phyloP scores from a whole-genome alignment of 2,113 vertebrate species.

The Ailurus styani region DNA sequence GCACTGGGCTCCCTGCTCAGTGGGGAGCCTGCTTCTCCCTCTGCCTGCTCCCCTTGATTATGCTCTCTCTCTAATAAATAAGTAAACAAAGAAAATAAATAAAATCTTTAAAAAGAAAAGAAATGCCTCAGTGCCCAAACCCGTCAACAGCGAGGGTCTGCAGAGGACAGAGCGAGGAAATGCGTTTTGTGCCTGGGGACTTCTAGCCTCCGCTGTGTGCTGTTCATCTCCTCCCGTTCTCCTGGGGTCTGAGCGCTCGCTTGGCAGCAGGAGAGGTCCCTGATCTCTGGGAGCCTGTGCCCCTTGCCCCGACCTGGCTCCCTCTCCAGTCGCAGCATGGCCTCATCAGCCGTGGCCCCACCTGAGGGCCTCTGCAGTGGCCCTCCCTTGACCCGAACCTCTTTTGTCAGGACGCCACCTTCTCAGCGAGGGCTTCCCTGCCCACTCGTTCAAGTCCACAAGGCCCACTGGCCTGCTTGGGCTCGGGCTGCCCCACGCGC shows the following conservation, averaged over 20 bases:
- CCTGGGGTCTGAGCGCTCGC: not conserved
- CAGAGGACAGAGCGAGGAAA: not conserved
- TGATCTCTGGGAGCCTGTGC: not conserved
- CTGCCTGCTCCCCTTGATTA: too few species aligned
- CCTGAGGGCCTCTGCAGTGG: not conserved
- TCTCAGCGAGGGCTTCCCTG: not conserved
- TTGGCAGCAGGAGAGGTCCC: not conserved
- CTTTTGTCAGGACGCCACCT: not conserved
- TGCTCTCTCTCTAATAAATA: too few species aligned
- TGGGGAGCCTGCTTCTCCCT: too few species aligned
- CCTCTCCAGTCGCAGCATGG: not conserved
- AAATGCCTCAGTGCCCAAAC: not conserved
- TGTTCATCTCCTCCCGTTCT: not conserved
- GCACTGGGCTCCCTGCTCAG: too few species aligned
- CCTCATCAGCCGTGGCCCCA: fast-evolving
- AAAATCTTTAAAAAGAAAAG: not conserved
- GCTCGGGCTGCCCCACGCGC: not conserved
- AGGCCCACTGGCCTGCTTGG: not conserved
- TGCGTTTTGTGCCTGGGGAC: fast-evolving
- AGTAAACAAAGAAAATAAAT: not conserved
- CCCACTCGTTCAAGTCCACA: not conserved
- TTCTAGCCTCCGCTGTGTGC: not conserved
- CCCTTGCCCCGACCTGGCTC: not conserved
- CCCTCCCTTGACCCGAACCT: not conserved
- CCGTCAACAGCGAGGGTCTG: not conserved